Conservation (phyloP, 2,113 vertebrate species). For the Erinaceus europaeus region DNA sequence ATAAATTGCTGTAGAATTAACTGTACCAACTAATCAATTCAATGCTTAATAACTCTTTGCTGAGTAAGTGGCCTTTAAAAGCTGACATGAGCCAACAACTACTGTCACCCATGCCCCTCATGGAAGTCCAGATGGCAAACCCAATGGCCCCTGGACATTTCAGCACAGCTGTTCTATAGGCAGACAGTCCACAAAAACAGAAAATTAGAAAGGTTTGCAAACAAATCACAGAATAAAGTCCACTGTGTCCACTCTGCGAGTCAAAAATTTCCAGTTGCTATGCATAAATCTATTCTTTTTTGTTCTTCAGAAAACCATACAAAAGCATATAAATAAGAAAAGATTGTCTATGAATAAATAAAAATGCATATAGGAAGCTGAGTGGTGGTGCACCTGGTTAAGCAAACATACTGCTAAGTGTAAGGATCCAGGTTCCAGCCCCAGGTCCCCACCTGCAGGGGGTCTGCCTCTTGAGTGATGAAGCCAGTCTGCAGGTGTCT, state of each 20-base stretch:
- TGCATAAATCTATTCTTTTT: neutral
- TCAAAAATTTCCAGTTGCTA: neutral
- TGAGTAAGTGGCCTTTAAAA: slow-evolving; percentile 23
- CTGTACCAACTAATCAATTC: slow-evolving; percentile 27
- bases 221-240: slow-evolving; percentile 11
- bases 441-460: too few species aligned
- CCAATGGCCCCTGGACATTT: neutral
- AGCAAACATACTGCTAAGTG: too few species aligned
- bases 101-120: neutral
- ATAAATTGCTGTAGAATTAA: slow-evolving; percentile 15
- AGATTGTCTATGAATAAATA: neutral
- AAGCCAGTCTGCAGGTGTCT: too few species aligned
- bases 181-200: too few species aligned
- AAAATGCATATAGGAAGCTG: too few species aligned
- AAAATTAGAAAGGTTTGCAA: neutral
- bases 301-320: neutral
- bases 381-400: too few species aligned
- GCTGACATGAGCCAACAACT: neutral
- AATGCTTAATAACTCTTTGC: neutral
- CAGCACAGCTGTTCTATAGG: neutral
- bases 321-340: neutral
- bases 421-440: too few species aligned
- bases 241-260: neutral
- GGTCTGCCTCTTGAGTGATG: too few species aligned
- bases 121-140: neutral